Evolutionary conservation across 2,888 invertebrate genomes (phyloP), one percentile per base, ranked within the genome.

Genomic region (Epinotia brunnichana): DNA sequence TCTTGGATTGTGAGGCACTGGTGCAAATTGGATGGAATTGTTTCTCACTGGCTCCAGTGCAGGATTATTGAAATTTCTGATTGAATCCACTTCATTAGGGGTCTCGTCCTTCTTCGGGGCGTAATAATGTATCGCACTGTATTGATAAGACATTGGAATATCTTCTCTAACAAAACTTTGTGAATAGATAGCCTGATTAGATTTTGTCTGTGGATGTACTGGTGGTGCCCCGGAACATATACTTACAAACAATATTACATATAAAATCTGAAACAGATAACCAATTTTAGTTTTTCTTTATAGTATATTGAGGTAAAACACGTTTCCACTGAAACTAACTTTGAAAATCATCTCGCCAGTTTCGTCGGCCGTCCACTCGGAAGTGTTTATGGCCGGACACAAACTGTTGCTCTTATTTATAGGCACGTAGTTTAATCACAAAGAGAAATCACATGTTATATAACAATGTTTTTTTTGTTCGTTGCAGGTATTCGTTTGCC

Each of bases 401-500:
- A 78, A 79, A 78, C 63, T 70, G 73, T 76, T 79, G 78, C 80
- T 82, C 83, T 85, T 84, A 79, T 84, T 81, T 83, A 73, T 73
- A 69, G 63, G 61, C 68, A 83, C 78, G 78, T 76, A 74, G 74
- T 77, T 76, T 80, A 81, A 82, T 81, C 77, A 82, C 74, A 79
- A 80, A 83, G 81, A 82, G 81, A 84, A 83, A 83, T 82, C 81
- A 79, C 76, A 76, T 76, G 76, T 83, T 84, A 79, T 76, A 78
- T 82, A 85, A 84, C 74, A 76, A 76, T 76, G 77, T 78, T 79
- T 74, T 78, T 79, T 76, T 79, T 77, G 68, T 76, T 82, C 77
- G 78, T 81, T 75, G 71, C 77, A 78, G 79, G 80, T 82, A 79
- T 81, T 77, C 44, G 56, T 11, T 70, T 41, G 75, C 77, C 77